Evolutionary conservation across 2,888 invertebrate species (phyloP).

Genomic region (Agrochola lychnidis): DNA sequence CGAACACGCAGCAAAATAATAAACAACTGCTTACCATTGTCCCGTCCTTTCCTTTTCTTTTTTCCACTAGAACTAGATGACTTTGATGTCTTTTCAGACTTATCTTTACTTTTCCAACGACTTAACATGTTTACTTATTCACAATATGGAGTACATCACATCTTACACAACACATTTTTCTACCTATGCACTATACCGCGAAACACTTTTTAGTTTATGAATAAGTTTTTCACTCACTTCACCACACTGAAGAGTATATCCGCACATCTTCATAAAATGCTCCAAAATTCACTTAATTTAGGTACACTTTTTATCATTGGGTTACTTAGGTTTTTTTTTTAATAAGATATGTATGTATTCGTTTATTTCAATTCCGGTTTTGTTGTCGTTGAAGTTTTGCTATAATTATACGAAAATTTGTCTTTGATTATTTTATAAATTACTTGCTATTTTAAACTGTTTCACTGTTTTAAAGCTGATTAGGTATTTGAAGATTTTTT

Average conservation of each 20-base stretch:
- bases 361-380: conserved; percentile 58
- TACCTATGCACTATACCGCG: conserved; percentile 26
- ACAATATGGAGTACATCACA: conserved; percentile 57
- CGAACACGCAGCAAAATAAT: neutral
- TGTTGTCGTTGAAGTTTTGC: conserved; percentile 20
- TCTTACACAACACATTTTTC: conserved; percentile 57
- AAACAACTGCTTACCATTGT: conserved; percentile 92
- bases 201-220: conserved; percentile 28
- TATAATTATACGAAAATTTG: conserved; percentile 18
- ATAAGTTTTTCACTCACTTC: conserved; percentile 26
- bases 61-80: conserved; percentile 91
- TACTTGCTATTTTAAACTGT: conserved; percentile 35
- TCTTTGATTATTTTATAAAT: conserved; percentile 16
- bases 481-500: conserved; percentile 25
- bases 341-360: conserved; percentile 60
- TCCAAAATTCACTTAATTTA: conserved; percentile 47
- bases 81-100: conserved; percentile 93
- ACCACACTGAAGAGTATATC: conserved; percentile 21
- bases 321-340: conserved; percentile 19
- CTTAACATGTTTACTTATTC: conserved; percentile 92
- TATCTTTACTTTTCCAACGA: conserved; percentile 96
- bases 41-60: conserved; percentile 96
- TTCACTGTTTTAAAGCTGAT: conserved; percentile 60
- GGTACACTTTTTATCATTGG: conserved; percentile 13
- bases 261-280: conserved; percentile 55